Base-by-base conservation (phyloP, 1,140 invertebrate species). In the Babylonia areolata region DNA sequence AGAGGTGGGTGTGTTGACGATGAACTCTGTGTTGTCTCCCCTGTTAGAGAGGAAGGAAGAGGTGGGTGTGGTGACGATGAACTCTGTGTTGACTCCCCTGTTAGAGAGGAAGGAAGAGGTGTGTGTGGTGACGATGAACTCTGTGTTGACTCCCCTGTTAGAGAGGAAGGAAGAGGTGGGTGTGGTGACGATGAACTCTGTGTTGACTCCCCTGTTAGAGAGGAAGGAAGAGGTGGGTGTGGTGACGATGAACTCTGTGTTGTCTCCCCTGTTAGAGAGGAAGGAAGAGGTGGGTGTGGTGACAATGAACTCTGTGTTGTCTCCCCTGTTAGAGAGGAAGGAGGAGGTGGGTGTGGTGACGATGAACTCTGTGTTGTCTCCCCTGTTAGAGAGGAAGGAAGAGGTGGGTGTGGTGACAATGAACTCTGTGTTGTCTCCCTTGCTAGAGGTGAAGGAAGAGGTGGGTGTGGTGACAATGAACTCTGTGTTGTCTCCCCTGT, bases 331-430 rank as follows among this genome's bases (percentile, higher is more conserved):
- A 42, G 64, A 84, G 82, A 84, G 40, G 82, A 84, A 17, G 82
- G 37, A 3, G 82, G 64, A 33, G 40, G 39, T 5, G 42, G 58
- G 58, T 64, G 54, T 9, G 20, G 83, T n/a, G n/a, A n/a, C n/a
- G n/a, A n/a, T n/a, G n/a, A 58, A 31, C 31, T 75, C 71, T 40
- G 28, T 28, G 42, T 80, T 51, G 42, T 80, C 75, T 12, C 28
- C 54, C 58, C 31, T 33, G 33, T 84, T 84, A 42, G 64, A 84
- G 82, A 84, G 40, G 82, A 84, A 84, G 58, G 23, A 69, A 84
- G 64, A 33, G 40, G 39, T 5, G 42, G 58, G 58, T 64, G 54
- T 9, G 20, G 83, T n/a, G n/a, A n/a, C n/a, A n/a, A n/a, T n/a
- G n/a, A 58, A 31, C 31, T 75, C 71, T 40, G 28, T 28, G 42